Evolutionary conservation across 2,797 vertebrate genomes (phyloP).

Genomic region (Micrastur ruficollis): DNA sequence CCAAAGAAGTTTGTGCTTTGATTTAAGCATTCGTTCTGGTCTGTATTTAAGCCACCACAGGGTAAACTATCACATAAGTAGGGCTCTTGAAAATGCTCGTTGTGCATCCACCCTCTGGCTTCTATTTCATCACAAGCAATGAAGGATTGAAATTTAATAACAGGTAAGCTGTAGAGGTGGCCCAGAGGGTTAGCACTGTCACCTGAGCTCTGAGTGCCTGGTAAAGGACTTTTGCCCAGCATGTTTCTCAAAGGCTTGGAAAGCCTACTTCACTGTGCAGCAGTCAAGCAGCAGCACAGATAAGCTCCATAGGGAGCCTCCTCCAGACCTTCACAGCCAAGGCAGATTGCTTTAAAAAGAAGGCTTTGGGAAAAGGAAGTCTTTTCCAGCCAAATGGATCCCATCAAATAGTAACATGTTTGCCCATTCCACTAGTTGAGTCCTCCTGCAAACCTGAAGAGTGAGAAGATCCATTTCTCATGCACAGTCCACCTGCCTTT

Average conservation of each 20-base stretch:
- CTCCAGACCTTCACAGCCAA: neutral
- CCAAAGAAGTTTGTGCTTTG: slow-evolving; percentile 2
- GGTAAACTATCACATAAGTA: neutral
- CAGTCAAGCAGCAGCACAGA: neutral
- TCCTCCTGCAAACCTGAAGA: neutral
- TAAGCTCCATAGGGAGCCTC: neutral
- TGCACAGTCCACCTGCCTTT: neutral
- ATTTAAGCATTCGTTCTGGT: slow-evolving; percentile 18
- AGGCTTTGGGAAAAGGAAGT: neutral
- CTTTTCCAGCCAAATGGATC: neutral
- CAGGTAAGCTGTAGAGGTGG: neutral
- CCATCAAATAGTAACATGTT: neutral
- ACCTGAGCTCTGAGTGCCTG: neutral
- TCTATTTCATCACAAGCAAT: slow-evolving; percentile 17
- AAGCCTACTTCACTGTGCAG: neutral
- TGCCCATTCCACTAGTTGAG: neutral
- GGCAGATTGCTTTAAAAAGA: neutral
- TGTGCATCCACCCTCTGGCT: slow-evolving; percentile 5
- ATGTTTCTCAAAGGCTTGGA: neutral
- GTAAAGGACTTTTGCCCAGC: neutral
- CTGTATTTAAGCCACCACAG: slow-evolving; percentile 3
- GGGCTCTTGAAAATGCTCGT: neutral
- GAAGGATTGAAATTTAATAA: slow-evolving; percentile 32
- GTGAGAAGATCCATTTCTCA: neutral
- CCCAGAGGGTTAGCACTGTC: neutral